Percentiles rank a stretch among this genome's conserved stretches.
Conservation (phyloP, 2,113 vertebrate genomes). For the Trachemys scripta region DNA sequence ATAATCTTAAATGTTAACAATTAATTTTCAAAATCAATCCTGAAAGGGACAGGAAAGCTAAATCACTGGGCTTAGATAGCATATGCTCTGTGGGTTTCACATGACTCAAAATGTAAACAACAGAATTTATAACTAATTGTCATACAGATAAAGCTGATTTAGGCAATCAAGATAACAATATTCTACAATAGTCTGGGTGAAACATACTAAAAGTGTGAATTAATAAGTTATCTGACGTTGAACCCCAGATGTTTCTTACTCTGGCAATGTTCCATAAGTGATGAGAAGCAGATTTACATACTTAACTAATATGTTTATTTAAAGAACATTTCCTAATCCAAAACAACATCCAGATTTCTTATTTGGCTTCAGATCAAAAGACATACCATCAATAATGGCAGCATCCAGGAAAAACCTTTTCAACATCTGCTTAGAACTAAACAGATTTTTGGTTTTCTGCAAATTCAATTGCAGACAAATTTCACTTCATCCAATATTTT, state of each 20-base stretch:
- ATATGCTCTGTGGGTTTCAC: neutral
- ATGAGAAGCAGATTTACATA: slow-evolving; percentile 86
- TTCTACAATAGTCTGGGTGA: slow-evolving; percentile 73
- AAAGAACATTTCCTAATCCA: slow-evolving; percentile 84
- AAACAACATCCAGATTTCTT: slow-evolving; percentile 84
- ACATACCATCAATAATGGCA: slow-evolving; percentile 73
- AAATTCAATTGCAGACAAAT: slow-evolving; percentile 80
- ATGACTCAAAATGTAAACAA: slow-evolving; percentile 65
- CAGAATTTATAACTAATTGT: slow-evolving; percentile 70
- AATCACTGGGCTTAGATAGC: slow-evolving; percentile 12
- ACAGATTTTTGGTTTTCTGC: slow-evolving; percentile 76
- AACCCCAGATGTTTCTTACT: slow-evolving; percentile 81
- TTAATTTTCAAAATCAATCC: slow-evolving; percentile 58
- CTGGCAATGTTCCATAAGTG: slow-evolving; percentile 78
- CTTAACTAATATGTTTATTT: slow-evolving; percentile 86
- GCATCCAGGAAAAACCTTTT: slow-evolving; percentile 79
- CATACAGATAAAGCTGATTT: slow-evolving; percentile 79
- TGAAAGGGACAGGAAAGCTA: slow-evolving; percentile 33
- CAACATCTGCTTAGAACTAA: slow-evolving; percentile 81
- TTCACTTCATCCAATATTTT: slow-evolving; percentile 73
- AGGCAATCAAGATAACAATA: slow-evolving; percentile 77
- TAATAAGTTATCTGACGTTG: slow-evolving; percentile 78
- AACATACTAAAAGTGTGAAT: slow-evolving; percentile 77
- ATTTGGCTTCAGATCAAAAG: slow-evolving; percentile 82
- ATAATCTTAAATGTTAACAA: slow-evolving; percentile 67